Evolutionary conservation across 2,113 vertebrate genomes (phyloP).

Genomic region (Phaethon lepturus): DNA sequence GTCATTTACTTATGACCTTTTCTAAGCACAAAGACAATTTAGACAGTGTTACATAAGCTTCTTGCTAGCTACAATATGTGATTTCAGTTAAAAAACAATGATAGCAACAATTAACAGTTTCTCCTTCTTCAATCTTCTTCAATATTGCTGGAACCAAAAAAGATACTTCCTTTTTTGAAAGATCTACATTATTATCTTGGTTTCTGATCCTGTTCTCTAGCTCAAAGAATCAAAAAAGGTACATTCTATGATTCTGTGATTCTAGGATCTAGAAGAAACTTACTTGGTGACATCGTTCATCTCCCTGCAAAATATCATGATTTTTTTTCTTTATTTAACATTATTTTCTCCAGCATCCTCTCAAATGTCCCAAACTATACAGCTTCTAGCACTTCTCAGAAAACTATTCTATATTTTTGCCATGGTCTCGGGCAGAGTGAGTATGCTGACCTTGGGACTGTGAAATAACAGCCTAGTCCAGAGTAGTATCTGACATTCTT

Average conservation of each 20-base stretch:
- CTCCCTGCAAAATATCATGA: neutral
- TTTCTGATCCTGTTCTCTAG: neutral
- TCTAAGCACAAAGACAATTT: neutral
- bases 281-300: neutral
- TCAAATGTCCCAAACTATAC: neutral
- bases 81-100: neutral
- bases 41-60: neutral
- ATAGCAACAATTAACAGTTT: neutral
- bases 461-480: neutral
- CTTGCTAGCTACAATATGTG: neutral
- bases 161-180: neutral
- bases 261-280: neutral
- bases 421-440: neutral
- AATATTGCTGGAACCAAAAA: neutral
- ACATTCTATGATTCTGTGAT: neutral
- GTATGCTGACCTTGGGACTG: neutral
- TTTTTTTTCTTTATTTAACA: neutral
- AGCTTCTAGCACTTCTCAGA: neutral
- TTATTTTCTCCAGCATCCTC: neutral
- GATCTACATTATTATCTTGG: neutral
- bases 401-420: neutral
- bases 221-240: neutral
- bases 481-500: neutral
- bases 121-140: neutral
- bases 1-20: slow-evolving; percentile 30